These are phyloP conservation scores for Panthera uncia DNA, from an alignment of 2,113 vertebrate species.

Conservation along the genomic window DNA sequence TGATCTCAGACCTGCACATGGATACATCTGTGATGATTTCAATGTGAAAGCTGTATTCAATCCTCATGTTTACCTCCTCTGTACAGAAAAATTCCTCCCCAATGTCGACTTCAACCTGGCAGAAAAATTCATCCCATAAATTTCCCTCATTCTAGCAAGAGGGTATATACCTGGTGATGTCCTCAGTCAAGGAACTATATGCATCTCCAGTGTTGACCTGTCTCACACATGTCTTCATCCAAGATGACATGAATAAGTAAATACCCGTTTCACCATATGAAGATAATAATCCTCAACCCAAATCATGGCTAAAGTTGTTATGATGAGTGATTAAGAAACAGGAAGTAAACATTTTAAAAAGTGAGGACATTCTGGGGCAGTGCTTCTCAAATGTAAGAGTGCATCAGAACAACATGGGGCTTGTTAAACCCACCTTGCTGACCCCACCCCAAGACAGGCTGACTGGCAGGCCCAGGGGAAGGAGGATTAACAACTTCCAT, in stretches of 20 bases:
- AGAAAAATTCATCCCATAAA: not conserved
- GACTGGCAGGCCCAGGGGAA: not conserved
- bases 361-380: not conserved
- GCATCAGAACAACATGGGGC: not conserved
- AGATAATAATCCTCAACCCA: not conserved
- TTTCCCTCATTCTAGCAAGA: not conserved
- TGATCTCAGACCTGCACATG: not conserved
- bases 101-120: no score
- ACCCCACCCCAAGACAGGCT: not conserved
- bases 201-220: not conserved
- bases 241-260: not conserved
- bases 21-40: not conserved
- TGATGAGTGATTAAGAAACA: not conserved
- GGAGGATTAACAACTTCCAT: not conserved
- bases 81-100: not conserved
- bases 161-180: not conserved
- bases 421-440: not conserved
- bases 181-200: not conserved
- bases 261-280: not conserved
- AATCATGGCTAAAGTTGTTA: not conserved
- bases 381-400: not conserved
- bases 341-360: not conserved
- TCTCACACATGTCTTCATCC: not conserved
- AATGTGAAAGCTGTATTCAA: not conserved
- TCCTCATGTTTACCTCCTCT: not conserved